These are phyloP conservation scores for Dendrophyllia cribrosa DNA, from an alignment of 64 coral and sea anemone genomes.

Conservation along the genomic window DNA sequence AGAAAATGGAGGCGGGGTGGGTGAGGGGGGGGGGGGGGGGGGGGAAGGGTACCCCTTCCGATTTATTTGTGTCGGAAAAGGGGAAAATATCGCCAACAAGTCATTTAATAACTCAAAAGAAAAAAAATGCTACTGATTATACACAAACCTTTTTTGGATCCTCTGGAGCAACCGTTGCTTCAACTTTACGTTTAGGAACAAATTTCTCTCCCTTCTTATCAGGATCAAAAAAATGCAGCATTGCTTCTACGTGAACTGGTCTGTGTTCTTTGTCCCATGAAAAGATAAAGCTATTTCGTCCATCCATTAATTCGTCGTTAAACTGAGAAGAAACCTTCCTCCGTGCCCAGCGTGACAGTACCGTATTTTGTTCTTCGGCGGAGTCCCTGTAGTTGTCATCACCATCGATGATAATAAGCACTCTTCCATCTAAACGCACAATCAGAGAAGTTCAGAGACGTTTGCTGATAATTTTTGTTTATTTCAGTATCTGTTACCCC, in stretches of 20 bases:
- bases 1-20: too few relatives aligned
- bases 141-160: too few relatives aligned
- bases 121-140: too few relatives aligned
- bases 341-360: slow-evolving; percentile 60
- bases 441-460: not conserved
- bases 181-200: too few relatives aligned
- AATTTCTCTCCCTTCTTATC: too few relatives aligned
- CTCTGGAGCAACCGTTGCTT: too few relatives aligned
- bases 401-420: slow-evolving; percentile 77
- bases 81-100: too few relatives aligned
- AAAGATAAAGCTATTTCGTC: slow-evolving; percentile 69
- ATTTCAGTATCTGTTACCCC: not conserved
- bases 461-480: too few relatives aligned
- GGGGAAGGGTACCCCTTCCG: too few relatives aligned
- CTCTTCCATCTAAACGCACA: slow-evolving; percentile 40
- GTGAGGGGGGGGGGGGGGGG: too few relatives aligned
- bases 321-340: slow-evolving; percentile 69
- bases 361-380: slow-evolving; percentile 26
- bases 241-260: slow-evolving; percentile 69
- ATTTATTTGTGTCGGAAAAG: too few relatives aligned
- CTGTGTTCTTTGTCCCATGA: slow-evolving; percentile 74
- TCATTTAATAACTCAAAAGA: too few relatives aligned
- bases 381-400: slow-evolving; percentile 67
- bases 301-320: slow-evolving; percentile 45
- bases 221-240: not conserved